Evolutionary conservation across 2,113 vertebrate species (phyloP), one percentile per base, ranked within the genome.

Genomic region (Phyllostomus discolor): DNA sequence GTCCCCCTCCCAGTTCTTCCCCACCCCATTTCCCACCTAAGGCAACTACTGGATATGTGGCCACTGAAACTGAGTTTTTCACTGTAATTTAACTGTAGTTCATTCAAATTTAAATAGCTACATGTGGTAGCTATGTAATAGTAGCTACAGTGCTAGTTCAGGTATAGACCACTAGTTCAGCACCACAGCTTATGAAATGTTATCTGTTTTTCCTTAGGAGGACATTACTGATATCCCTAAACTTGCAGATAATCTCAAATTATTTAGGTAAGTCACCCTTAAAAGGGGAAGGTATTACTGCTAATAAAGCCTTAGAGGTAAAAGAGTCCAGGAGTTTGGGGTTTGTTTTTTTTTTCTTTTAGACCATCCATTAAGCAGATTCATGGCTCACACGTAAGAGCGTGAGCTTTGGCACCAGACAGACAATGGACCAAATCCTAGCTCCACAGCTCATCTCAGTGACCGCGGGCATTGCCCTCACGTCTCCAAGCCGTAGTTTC

Each of bases 201-300:
- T 75, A 12, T 93, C 33, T 85, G 86, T 98, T 97, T 98, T 98
- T 99, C 93, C 82, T 73, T 94, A 99, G 99, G 99, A 99, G 99
- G 99, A 99, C 98, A 99, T 99, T 97, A 99, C 99, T 97, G 99
- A 99, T 97, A 99, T 99, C 98, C 99, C 99, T 33, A 98, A 99
- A 97, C 99, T 99, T 97, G 99, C 99, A 97, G 99, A 99, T 98
- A 97, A 98, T 98, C 99, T 99, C 92, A 99, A 98, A 96, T 98
- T 99, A 94, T 99, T 99, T 98, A 99, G 99, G 99, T 99, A 98
- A 99, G 98, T 98, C 95, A 83, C 73, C 90, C 69, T 83, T 57
- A 48, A 87, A 92, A 88, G 38, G 14, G 59, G 69, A 62, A 81
- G 16, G 20, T 88, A 92, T 35, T 38, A 86, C 38, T 57, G 19